A percentile compares a stretch with the other conserved stretches of the same genome.
Conservation (phyloP, 2,888 invertebrate species). For the Phortica okadai region DNA sequence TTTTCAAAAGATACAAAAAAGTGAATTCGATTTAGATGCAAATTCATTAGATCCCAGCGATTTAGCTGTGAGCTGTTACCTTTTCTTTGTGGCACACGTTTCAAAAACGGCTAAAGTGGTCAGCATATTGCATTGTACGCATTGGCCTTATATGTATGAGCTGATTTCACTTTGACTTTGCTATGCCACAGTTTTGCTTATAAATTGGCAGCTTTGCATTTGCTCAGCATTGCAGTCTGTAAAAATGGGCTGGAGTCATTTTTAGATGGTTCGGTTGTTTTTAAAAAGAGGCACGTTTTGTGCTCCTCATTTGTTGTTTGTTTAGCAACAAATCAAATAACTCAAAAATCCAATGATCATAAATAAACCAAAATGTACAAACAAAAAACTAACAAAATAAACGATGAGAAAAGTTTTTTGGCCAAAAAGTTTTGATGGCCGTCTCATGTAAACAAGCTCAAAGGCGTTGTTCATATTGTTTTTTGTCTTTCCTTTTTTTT, state of each 20-base stretch:
- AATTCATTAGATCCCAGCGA: slow-evolving; percentile 72
- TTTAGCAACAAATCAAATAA: slow-evolving; percentile 41
- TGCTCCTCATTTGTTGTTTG: background rate
- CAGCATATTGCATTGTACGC: background rate
- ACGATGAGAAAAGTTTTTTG: background rate
- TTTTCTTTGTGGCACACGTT: background rate
- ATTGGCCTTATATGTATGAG: background rate
- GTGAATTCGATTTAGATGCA: slow-evolving; percentile 75
- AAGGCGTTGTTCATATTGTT: slow-evolving; percentile 45
- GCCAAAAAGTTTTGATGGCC: slow-evolving; percentile 29
- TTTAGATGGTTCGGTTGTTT: no score
- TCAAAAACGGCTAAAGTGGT: background rate
- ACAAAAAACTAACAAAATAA: slow-evolving; percentile 38
- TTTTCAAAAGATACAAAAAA: slow-evolving; percentile 29
- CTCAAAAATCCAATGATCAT: slow-evolving; percentile 67
- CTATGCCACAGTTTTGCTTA: background rate
- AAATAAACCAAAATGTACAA: slow-evolving; percentile 50
- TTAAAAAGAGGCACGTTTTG: no score
- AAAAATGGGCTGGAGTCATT: no score
- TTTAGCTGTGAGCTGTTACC: slow-evolving; percentile 19
- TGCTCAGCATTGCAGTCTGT: no score
- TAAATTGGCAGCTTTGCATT: no score
- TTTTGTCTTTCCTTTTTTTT: slow-evolving; percentile 15
- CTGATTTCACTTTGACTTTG: background rate
- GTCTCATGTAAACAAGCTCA: slow-evolving; percentile 51